Conservation (phyloP, 2,797 vertebrate species). For the Heteromormyrus szaboi region DNA sequence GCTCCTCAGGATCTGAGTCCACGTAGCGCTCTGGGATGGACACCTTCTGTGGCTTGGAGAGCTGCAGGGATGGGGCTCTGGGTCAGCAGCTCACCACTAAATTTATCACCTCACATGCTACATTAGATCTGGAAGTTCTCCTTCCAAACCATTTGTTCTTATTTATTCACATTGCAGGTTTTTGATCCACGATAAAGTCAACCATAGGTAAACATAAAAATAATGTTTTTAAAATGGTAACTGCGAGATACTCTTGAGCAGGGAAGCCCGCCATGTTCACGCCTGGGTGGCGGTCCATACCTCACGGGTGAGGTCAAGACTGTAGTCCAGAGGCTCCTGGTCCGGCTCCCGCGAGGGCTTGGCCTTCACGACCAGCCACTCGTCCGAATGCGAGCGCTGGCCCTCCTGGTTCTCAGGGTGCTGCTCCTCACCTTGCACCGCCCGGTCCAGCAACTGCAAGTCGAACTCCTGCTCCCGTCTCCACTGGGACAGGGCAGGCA, state of each 20-base stretch:
- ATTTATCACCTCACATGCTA: background rate
- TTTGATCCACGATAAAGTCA: background rate
- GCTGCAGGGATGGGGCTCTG: slow-evolving; percentile 48
- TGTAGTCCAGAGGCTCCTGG: slow-evolving; percentile 79
- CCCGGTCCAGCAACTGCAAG: slow-evolving; percentile 71
- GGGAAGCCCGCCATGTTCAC: background rate
- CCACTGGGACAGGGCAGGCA: slow-evolving; percentile 59
- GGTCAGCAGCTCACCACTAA: background rate
- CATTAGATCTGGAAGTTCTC: background rate
- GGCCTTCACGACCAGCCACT: slow-evolving; percentile 65
- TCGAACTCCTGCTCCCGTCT: slow-evolving; percentile 75
- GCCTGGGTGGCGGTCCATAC: slow-evolving; percentile 50
- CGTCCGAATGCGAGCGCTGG: slow-evolving; percentile 58
- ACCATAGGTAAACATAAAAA: background rate
- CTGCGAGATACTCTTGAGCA: background rate
- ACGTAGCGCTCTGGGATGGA: slow-evolving; percentile 84
- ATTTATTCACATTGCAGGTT: background rate
- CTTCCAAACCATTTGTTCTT: background rate
- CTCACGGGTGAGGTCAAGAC: slow-evolving; percentile 86
- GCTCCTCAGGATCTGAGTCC: slow-evolving; percentile 81
- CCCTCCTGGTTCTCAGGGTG: slow-evolving; percentile 57
- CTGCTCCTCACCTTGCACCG: slow-evolving; percentile 56
- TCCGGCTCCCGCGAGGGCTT: slow-evolving; percentile 66
- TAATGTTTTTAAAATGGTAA: background rate
- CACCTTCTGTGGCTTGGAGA: slow-evolving; percentile 81